Conservation (phyloP, 2,888 invertebrate genomes). For the Leptinotarsa juncta region DNA sequence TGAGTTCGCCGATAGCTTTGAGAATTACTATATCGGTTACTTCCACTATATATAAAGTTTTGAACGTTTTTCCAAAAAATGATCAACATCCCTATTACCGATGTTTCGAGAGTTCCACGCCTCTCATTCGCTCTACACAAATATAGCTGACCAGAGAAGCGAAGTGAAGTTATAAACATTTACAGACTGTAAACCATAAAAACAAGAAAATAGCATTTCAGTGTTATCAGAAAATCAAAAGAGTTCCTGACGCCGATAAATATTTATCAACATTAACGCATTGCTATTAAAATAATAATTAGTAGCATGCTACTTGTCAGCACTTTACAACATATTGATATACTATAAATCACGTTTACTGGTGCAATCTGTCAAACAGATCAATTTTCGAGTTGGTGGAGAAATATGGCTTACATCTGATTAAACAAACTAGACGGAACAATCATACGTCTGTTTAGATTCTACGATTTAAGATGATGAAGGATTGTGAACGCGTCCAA, state of each 20-base stretch:
- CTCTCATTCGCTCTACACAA: not conserved
- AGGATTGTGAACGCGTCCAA: too few species aligned
- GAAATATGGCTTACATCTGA: slow-evolving; percentile 23
- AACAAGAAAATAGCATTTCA: slow-evolving; percentile 37
- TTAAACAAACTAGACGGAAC: slow-evolving; percentile 19
- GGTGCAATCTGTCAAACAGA: slow-evolving; percentile 40
- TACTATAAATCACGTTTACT: slow-evolving; percentile 45
- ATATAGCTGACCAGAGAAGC: slow-evolving; percentile 12
- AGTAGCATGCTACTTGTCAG: slow-evolving; percentile 46
- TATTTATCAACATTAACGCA: slow-evolving; percentile 48
- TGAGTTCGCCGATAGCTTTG: too few species aligned
- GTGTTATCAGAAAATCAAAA: slow-evolving; percentile 44
- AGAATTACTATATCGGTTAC: too few species aligned
- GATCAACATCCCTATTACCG: too few species aligned
- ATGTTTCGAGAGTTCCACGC: not conserved
- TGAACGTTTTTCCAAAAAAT: too few species aligned
- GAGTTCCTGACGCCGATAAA: slow-evolving; percentile 42
- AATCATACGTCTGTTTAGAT: slow-evolving; percentile 16
- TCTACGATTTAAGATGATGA: not conserved
- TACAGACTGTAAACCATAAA: slow-evolving; percentile 36
- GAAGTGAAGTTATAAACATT: slow-evolving; percentile 34
- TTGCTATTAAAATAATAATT: slow-evolving; percentile 49
- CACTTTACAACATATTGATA: slow-evolving; percentile 48
- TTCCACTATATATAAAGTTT: too few species aligned
- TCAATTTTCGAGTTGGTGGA: slow-evolving; percentile 18